These are phyloP conservation scores for Neoseiulus cucumeris DNA, from an alignment of 1,140 invertebrate genomes.

Conservation along the genomic window DNA sequence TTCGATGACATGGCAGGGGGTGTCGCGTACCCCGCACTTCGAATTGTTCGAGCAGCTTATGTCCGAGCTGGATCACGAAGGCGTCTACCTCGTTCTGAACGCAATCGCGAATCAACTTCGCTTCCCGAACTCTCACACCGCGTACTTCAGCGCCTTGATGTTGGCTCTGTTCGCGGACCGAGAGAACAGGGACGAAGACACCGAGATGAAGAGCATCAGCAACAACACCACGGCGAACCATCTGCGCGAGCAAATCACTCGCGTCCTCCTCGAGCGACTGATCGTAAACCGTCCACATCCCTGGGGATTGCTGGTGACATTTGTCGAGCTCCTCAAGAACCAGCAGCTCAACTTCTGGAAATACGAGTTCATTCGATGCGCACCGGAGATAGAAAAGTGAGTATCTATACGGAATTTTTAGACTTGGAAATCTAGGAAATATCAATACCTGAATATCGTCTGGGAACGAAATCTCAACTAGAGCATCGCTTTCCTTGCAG, in stretches of 20 bases:
- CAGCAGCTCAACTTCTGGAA: slow-evolving; percentile 97
- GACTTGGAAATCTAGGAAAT: slow-evolving; percentile 12
- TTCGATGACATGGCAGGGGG: slow-evolving; percentile 17
- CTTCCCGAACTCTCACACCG: slow-evolving; percentile 97
- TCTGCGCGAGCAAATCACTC: slow-evolving; percentile 59
- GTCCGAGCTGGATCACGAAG: slow-evolving; percentile 89
- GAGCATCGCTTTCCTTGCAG: slow-evolving; percentile 34
- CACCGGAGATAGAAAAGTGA: slow-evolving; percentile 94
- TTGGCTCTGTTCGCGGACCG: slow-evolving; percentile 86
- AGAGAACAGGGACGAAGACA: neutral
- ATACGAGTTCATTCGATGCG: slow-evolving; percentile 96
- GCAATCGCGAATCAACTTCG: slow-evolving; percentile 93
- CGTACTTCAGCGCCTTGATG: slow-evolving; percentile 94
- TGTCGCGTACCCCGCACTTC: slow-evolving; percentile 57
- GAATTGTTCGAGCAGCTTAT: slow-evolving; percentile 98
- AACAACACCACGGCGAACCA: slow-evolving; percentile 44
- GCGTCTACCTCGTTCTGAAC: slow-evolving; percentile 83
- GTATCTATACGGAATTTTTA: slow-evolving; percentile 22
- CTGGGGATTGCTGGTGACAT: slow-evolving; percentile 95
- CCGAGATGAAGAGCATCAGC: neutral
- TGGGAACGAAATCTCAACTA: neutral
- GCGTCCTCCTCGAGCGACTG: slow-evolving; percentile 83
- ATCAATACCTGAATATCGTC: slow-evolving; percentile 10
- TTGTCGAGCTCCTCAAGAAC: slow-evolving; percentile 97
- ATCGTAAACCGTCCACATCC: slow-evolving; percentile 97